Evolutionary conservation across 2,797 vertebrate species (phyloP), one percentile per base, ranked within the genome.

Genomic region (Siniperca obscura): DNA sequence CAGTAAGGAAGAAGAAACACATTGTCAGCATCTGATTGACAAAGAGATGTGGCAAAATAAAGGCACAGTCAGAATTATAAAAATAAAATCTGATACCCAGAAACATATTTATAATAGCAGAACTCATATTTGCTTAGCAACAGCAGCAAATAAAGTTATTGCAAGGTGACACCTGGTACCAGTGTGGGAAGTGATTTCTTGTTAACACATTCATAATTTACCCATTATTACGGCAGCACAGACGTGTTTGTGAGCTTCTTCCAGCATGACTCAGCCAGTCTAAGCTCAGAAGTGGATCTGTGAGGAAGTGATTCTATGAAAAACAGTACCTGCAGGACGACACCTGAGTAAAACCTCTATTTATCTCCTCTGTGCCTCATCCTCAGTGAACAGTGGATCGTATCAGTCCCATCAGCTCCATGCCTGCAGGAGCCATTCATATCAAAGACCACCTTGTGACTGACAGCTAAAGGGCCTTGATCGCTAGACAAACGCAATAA

Each of bases 391-490:
- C 87, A 81, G 71, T 38, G 77, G 78, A 85, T 86, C 34, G 12
- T 42, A 85, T 78, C 87, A 46, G 80, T 53, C 48, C 80, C 22
- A 76, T 91, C 82, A 56, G 87, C 85, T 86, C 85, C 72, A 14
- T 57, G 84, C 83, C 88, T 64, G 30, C 74, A 62, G 86, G 88
- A 84, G 68, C 62, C 77, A 42, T 80, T 86, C 74, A 66, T 22
- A 64, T 90, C 85, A 87, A 38, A 85, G 80, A 87, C 78, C 77
- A 65, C 74, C 69, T 48, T 17, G 70, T 10, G 3, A 74, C 74
- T 86, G 87, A 86, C 87, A 85, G 78, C 77, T 53, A 55, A 83
- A 78, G 57, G 74, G 74, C 76, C 77, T 77, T 82, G 85, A 91
- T 91, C 85, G 74, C 50, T 19, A n/a, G 30, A 77, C 52, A n/a